Percentiles rank a stretch among this genome's conserved stretches.
Evolutionary conservation across 1,140 invertebrate genomes (phyloP).

Genomic region (Drosophila ananassae): DNA sequence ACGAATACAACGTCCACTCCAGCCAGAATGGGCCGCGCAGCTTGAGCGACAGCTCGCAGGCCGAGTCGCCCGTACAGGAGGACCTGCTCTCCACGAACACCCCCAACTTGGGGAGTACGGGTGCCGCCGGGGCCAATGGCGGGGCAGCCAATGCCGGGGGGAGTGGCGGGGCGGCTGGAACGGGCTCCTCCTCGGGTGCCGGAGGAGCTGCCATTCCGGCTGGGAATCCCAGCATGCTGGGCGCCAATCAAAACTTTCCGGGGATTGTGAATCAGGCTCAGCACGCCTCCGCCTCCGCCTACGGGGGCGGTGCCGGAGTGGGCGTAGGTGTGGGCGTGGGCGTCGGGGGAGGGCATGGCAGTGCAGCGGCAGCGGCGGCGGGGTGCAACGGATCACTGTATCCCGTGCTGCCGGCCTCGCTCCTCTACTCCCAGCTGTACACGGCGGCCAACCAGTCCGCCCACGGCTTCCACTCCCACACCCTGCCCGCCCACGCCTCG

Average conservation of each 20-base stretch:
- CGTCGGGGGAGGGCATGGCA: conserved; percentile 66
- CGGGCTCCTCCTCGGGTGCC: conserved; percentile 83
- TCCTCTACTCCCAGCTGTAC: conserved; percentile 93
- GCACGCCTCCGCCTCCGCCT: conserved; percentile 69
- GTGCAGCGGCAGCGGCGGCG: conserved; percentile 60
- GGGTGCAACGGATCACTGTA: conserved; percentile 88
- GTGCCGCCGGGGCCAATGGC: conserved; percentile 86
- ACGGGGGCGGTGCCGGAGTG: conserved; percentile 53
- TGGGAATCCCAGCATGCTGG: conserved; percentile 74
- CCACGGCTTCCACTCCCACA: conserved; percentile 89
- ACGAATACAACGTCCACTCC: conserved; percentile 83
- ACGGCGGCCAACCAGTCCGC: conserved; percentile 90
- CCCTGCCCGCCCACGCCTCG: conserved; percentile 87
- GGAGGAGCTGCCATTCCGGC: conserved; percentile 68
- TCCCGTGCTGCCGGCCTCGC: conserved; percentile 90
- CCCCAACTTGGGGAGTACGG: conserved; percentile 76
- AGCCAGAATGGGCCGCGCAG: conserved; percentile 87
- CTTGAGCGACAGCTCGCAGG: conserved; percentile 91
- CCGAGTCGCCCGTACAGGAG: conserved; percentile 92
- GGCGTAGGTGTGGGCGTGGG: conserved; percentile 56
- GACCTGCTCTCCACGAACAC: conserved; percentile 87
- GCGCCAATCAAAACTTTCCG: conserved; percentile 78
- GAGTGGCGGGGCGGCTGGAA: conserved; percentile 85
- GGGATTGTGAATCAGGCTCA: conserved; percentile 80
- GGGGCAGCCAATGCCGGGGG: conserved; percentile 86